phyloP scores from a whole-genome alignment of 2,113 vertebrate genomes.

The Chloropsis hardwickii region DNA sequence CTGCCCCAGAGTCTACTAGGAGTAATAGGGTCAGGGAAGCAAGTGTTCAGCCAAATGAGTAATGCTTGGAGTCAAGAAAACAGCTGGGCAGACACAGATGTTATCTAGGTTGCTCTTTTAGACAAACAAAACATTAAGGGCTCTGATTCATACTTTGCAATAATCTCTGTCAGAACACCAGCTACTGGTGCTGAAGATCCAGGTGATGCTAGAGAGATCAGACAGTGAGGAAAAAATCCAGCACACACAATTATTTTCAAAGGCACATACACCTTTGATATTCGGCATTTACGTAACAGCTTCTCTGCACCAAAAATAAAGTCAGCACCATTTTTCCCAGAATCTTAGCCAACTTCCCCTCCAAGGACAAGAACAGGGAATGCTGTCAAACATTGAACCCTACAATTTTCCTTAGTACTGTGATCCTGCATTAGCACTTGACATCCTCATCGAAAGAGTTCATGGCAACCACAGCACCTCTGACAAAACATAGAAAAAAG shows the following conservation, averaged over 20 bases:
- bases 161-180: not conserved
- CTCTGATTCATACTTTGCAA: not conserved
- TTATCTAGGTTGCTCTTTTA: not conserved
- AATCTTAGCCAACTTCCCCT: not conserved
- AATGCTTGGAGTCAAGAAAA: not conserved
- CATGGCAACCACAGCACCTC: fast-evolving
- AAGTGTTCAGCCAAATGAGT: not conserved
- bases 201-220: not conserved
- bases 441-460: not conserved
- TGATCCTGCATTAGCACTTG: not conserved
- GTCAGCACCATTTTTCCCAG: not conserved
- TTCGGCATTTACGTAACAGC: not conserved
- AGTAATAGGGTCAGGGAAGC: not conserved
- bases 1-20: not conserved
- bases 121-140: not conserved
- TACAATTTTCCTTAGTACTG: not conserved
- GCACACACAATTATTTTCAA: not conserved
- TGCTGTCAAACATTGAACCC: not conserved
- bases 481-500: not conserved
- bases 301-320: not conserved
- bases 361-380: not conserved
- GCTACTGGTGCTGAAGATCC: not conserved
- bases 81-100: not conserved
- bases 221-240: not conserved
- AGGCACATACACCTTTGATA: not conserved